Evolutionary conservation across 2,113 vertebrate genomes (phyloP), one percentile per base, ranked within the genome.

Genomic region (Myrmecobius fasciatus): DNA sequence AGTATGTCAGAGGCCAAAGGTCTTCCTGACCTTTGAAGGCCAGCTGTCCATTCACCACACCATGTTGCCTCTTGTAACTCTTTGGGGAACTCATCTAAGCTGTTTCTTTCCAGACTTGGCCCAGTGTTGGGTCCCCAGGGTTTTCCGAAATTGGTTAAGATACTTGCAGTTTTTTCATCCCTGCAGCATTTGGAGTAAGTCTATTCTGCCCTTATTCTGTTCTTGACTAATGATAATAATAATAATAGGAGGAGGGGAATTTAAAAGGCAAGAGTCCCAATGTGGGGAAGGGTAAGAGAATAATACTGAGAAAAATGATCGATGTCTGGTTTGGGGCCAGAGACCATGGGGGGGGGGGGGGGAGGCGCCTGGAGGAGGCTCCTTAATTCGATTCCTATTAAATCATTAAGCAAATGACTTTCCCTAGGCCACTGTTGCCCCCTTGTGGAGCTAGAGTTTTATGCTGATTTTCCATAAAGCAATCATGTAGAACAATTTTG

Each of bases 131-230:
- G 99, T 94, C 98, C 98, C 25, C 97, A 97, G 83, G 98, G 98
- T 91, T 97, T 99, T 95, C 97, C 97, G 47, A 98, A 98, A 91
- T 98, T 99, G 0, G 98, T 98, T 93, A 98, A 98, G 92, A 97
- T 99, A 91, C 98, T 99, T 75, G 98, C 98, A 36, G 98, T 98
- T 1, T 98, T 99, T 91, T 97, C 98, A 31, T 98, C 98, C 52
- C 99, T 99, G 9, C 98, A 98, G 56, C 99, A 90, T 17, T 90
- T 90, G 89, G 89, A 90, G 89, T 90, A 90, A 90, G 89, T 90
- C 49, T 28, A 11, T 90, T 51, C 48, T 31, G 46, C 47, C 47
- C 17, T 7, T 24, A 43, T 43, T 83, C 67, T 83, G 67, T 83
- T 20, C 67, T 43, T 75, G 36, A 20, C 31, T n/a, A 67, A 26